Evolutionary conservation across 2,888 invertebrate genomes (phyloP), one percentile per base, ranked within the genome.

Genomic region (Saturnia japonica): DNA sequence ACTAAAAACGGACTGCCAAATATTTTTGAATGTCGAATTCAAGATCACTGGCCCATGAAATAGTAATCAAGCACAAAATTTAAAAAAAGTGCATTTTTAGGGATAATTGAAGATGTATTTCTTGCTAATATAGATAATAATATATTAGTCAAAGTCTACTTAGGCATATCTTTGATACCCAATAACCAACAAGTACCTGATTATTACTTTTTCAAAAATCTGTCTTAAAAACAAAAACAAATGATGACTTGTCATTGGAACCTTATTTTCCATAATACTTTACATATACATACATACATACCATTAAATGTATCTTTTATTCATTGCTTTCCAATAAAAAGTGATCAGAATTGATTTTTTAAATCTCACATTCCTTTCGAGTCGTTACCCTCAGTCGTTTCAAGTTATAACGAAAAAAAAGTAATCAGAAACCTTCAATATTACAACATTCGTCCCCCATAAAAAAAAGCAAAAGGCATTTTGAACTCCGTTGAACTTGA

Each of bases 401-500:
- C 64, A 64, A 64, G 64, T 40, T 64, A 64, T 64, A 64, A 40
- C 34, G 64, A n/a, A 64, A 64, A 64, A 64, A 64, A 64, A 64
- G 64, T 64, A 64, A 64, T 64, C 64, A 64, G 40, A 64, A 64
- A 64, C 64, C 64, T 64, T 64, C 64, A 64, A 9, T 64, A 64
- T 64, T 64, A 64, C 64, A 64, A 64, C 64, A 64, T 64, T 64
- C 64, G 64, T 64, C 64, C 64, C 64, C 64, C 64, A 40, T 64
- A 64, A 64, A 40, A 64, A n/a, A 64, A 64, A 64, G 64, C 34
- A 64, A 64, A 40, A 64, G 34, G n/a, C n/a, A 64, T 40, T 64
- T 40, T 64, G 64, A 64, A 64, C 64, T 64, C 64, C 40, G 64
- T 47, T 68, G 47, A 68, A 68, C 68, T 73, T 71, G 78, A 83